Percentiles rank a stretch among this genome's conserved stretches.
Evolutionary conservation across 2,797 vertebrate genomes (phyloP).

Genomic region (Enteromius anoplus): DNA sequence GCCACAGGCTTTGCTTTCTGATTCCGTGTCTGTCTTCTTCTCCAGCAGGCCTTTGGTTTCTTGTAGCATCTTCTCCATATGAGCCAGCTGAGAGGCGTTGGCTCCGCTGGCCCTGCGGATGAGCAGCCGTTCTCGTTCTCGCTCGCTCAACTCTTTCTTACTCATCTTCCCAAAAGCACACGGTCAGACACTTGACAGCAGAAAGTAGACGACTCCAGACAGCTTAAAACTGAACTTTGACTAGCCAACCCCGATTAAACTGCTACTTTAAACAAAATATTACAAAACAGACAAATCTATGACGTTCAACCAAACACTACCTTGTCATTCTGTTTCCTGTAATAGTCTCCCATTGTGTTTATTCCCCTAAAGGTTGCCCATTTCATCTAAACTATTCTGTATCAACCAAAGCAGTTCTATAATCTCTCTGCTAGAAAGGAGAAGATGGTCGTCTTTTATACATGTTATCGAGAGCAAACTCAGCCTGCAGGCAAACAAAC

Average conservation of each 20-base stretch:
- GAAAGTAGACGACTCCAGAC: background rate
- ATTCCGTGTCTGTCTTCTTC: constrained; percentile 80
- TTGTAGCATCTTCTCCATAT: constrained; percentile 86
- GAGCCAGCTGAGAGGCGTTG: constrained; percentile 81
- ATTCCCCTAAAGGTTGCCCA: background rate
- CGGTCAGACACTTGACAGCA: background rate
- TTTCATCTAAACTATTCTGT: background rate
- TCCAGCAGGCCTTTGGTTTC: constrained; percentile 83
- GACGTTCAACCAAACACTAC: background rate
- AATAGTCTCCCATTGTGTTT: background rate
- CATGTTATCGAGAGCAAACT: constrained; percentile 55
- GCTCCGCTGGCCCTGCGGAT: constrained; percentile 82
- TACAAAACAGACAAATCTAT: background rate
- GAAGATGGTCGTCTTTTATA: constrained; percentile 68
- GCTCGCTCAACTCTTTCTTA: constrained; percentile 76
- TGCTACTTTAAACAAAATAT: background rate
- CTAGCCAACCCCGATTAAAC: background rate
- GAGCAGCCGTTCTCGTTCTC: constrained; percentile 79
- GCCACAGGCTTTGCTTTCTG: constrained; percentile 63
- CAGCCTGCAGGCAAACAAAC: constrained; percentile 59
- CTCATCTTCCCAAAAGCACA: constrained; percentile 73
- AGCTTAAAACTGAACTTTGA: background rate
- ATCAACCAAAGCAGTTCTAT: constrained; percentile 10
- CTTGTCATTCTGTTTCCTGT: background rate
- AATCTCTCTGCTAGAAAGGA: constrained; percentile 38